Conservation (phyloP, 2,888 invertebrate species). For the Lycia hirtaria region DNA sequence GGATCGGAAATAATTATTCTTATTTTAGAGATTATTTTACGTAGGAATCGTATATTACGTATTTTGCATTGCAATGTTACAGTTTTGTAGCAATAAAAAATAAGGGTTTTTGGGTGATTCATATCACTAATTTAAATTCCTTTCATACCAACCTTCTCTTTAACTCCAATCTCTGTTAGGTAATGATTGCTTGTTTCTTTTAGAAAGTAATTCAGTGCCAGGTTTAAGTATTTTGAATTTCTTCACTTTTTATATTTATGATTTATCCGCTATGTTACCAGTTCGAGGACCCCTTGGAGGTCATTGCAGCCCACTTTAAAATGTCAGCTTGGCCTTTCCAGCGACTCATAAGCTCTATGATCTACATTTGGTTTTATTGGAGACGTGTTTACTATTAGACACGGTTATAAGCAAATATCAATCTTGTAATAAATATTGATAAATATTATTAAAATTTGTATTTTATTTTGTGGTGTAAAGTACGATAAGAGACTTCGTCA, state of each 20-base stretch:
- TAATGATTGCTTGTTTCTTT: neutral
- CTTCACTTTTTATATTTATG: slow-evolving; percentile 10
- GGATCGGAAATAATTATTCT: too few relatives aligned
- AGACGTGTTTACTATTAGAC: neutral
- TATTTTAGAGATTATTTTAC: too few relatives aligned
- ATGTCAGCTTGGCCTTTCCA: slow-evolving; percentile 5
- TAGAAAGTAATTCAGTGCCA: neutral
- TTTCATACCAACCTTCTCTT: neutral
- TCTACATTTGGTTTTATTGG: neutral
- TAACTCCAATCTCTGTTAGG: neutral
- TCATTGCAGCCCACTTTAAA: slow-evolving; percentile 12
- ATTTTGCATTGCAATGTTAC: too few relatives aligned
- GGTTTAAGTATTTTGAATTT: neutral
- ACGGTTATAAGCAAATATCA: neutral
- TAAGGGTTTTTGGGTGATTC: neutral
- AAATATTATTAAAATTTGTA: neutral
- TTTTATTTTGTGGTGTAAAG: neutral
- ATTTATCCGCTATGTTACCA: neutral
- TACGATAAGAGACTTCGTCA: neutral
- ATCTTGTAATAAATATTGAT: neutral
- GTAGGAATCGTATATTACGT: too few relatives aligned
- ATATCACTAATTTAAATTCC: neutral
- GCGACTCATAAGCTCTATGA: neutral
- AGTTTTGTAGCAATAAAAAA: too few relatives aligned
- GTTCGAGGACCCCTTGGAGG: slow-evolving; percentile 15